Evolutionary conservation across 2,888 invertebrate genomes (phyloP).

Genomic region (Scaeva pyrastri): DNA sequence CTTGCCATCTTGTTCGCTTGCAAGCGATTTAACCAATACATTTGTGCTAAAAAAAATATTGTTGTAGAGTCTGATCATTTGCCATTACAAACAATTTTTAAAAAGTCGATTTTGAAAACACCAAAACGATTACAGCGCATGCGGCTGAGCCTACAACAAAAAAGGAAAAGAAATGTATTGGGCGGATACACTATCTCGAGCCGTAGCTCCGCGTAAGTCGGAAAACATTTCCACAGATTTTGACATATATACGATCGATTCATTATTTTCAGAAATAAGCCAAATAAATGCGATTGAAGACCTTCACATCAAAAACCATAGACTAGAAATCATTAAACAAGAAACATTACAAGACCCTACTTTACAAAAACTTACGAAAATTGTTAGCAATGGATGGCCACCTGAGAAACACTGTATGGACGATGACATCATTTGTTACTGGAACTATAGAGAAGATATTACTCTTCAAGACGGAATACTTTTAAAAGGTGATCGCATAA

Average conservation of each 20-base stretch:
- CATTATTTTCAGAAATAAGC: conserved; percentile 16
- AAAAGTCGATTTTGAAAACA: neutral
- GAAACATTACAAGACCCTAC: conserved; percentile 1
- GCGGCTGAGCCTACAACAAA: neutral
- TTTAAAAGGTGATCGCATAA: conserved; percentile 21
- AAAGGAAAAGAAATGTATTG: conserved; percentile 1
- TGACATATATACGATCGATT: too few species aligned
- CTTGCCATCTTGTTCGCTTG: too few species aligned
- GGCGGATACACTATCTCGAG: neutral
- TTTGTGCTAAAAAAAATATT: too few species aligned
- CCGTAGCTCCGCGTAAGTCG: too few species aligned
- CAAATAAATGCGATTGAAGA: conserved; percentile 9
- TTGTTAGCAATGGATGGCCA: conserved; percentile 13
- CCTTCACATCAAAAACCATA: neutral
- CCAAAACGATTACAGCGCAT: neutral
- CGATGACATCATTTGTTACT: too few species aligned
- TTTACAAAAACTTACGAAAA: conserved; percentile 2
- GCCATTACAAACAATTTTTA: neutral
- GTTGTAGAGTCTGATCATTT: neutral
- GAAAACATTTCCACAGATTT: too few species aligned
- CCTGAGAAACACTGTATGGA: too few species aligned
- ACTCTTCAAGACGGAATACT: conserved; percentile 7
- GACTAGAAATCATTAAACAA: neutral
- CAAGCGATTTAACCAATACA: too few species aligned
- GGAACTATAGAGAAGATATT: too few species aligned